Percentiles rank a stretch among this genome's conserved stretches.
These are phyloP conservation scores for Sphaerophoria taeniata DNA, from an alignment of 2,888 invertebrate genomes.

Conservation along the genomic window DNA sequence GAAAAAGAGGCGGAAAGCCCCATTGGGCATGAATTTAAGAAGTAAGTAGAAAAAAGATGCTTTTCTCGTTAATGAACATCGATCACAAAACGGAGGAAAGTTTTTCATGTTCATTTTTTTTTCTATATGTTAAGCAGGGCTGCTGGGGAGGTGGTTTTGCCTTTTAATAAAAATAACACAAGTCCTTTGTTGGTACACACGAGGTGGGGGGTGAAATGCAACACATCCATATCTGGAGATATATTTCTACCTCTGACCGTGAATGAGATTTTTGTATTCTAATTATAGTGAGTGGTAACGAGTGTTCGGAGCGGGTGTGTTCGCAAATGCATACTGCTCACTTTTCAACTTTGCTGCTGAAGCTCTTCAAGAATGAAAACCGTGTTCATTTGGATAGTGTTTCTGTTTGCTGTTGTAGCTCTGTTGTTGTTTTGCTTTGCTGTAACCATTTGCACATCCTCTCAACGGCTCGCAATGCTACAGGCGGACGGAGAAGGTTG, in stretches of 20 bases:
- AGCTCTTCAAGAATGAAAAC: too few relatives aligned
- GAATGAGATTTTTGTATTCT: constrained; percentile 47
- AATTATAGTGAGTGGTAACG: constrained; percentile 51
- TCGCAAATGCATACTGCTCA: constrained; percentile 45
- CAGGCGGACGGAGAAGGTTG: too few relatives aligned
- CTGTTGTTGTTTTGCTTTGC: too few relatives aligned
- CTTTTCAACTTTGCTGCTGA: too few relatives aligned
- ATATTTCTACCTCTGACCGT: constrained; percentile 31
- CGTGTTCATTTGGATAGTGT: too few relatives aligned
- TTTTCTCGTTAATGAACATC: too few relatives aligned
- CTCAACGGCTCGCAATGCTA: too few relatives aligned
- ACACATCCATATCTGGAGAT: constrained; percentile 10
- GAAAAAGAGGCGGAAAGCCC: not conserved
- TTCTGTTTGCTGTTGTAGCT: too few relatives aligned
- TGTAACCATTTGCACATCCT: too few relatives aligned
- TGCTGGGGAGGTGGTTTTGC: not conserved
- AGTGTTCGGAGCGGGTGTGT: constrained; percentile 26
- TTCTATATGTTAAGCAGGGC: not conserved
- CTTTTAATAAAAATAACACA: constrained; percentile 61
- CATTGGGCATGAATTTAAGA: constrained; percentile 1
- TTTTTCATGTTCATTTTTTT: constrained; percentile 5
- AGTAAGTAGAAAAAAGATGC: constrained; percentile 32
- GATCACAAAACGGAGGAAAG: constrained; percentile 56
- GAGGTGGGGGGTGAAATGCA: too few relatives aligned
- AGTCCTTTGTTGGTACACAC: too few relatives aligned